Percentiles rank a stretch among this genome's conserved stretches.
These are phyloP conservation scores for Pheosia tremula DNA, from an alignment of 2,888 invertebrate genomes.

Conservation along the genomic window DNA sequence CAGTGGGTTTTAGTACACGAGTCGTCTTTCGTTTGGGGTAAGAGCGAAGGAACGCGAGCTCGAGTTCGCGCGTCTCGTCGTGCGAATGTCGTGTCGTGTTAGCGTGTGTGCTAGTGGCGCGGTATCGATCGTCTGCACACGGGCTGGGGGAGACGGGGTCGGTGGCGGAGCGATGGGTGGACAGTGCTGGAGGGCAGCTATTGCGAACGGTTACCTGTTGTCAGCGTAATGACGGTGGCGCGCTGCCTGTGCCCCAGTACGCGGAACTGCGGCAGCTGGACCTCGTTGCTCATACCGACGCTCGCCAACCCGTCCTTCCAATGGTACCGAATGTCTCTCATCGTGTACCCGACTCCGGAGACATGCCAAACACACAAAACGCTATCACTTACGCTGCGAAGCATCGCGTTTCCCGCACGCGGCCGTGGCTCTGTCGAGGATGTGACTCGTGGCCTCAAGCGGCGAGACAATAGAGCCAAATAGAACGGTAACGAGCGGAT, in stretches of 20 bases:
- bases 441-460: conserved; percentile 53
- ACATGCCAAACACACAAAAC: conserved; percentile 85
- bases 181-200: conserved; percentile 70
- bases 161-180: conserved; percentile 73
- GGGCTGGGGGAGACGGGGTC: conserved; percentile 81
- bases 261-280: conserved; percentile 98
- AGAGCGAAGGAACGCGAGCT: conserved; percentile 72
- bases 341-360: conserved; percentile 97
- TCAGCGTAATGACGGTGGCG: conserved; percentile 96
- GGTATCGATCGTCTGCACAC: conserved; percentile 74
- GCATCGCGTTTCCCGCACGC: conserved; percentile 65
- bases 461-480: conserved; percentile 54
- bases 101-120: conserved; percentile 80
- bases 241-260: conserved; percentile 98
- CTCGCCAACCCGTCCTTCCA: conserved; percentile 97
- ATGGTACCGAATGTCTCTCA: conserved; percentile 98
- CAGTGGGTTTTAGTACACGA: conserved; percentile 82
- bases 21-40: conserved; percentile 76
- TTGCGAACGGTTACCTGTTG: conserved; percentile 93
- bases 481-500: conserved; percentile 38
- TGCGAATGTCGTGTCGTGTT: conserved; percentile 75
- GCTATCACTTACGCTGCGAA: conserved; percentile 84
- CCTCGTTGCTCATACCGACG: conserved; percentile 97
- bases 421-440: conserved; percentile 56
- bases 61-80: conserved; percentile 70